Evolutionary conservation across 2,113 vertebrate species (phyloP).

Genomic region (Dryoscopus gambensis): DNA sequence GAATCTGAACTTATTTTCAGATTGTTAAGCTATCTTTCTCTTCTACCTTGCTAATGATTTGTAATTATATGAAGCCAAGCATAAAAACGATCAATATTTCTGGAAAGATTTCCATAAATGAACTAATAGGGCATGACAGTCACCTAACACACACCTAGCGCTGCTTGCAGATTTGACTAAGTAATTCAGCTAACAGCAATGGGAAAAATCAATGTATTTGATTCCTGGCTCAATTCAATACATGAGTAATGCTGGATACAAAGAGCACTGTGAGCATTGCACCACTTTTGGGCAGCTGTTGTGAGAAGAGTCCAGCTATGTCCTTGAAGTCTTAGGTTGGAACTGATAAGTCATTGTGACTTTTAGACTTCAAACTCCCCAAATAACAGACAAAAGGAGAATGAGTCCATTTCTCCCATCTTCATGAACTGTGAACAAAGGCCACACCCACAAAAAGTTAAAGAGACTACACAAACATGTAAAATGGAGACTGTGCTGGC

Average conservation of each 20-base stretch:
- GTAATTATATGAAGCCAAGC: conserved; percentile 17
- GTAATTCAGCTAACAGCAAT: not conserved
- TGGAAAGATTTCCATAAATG: conserved; percentile 30
- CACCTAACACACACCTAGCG: not conserved
- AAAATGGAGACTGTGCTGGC: not conserved
- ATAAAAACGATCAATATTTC: conserved; percentile 40
- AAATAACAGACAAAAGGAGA: not conserved
- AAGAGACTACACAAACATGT: not conserved
- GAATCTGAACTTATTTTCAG: not conserved
- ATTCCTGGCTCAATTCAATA: not conserved
- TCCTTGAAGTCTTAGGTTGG: not conserved
- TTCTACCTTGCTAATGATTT: conserved; percentile 22
- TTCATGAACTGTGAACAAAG: not conserved
- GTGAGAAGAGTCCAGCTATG: not conserved
- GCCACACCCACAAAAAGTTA: not conserved
- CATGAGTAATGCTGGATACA: not conserved
- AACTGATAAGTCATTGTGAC: not conserved
- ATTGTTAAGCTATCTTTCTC: conserved; percentile 7
- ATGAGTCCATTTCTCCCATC: not conserved
- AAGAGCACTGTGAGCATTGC: not conserved
- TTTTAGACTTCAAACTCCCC: not conserved
- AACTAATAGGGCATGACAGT: conserved; percentile 20
- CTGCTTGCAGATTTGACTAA: conserved; percentile 48
- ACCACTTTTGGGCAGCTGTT: not conserved
- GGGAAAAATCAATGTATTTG: conserved; percentile 24